A percentile compares a stretch with the other conserved stretches of the same genome.
These are phyloP conservation scores for Melanerpes aurifrons DNA, from an alignment of 2,113 vertebrate species.

Conservation along the genomic window DNA sequence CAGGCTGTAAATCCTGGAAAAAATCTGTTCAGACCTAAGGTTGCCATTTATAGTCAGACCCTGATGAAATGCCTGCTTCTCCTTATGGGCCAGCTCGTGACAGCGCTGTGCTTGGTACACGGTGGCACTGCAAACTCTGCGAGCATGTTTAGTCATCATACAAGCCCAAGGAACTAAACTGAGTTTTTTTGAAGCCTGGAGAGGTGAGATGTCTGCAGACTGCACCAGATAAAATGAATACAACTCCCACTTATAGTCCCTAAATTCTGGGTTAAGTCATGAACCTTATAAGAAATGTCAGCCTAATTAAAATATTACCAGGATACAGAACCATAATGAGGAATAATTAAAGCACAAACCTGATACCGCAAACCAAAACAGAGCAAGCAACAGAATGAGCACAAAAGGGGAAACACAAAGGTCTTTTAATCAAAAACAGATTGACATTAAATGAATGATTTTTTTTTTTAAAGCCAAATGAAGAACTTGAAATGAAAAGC, in stretches of 20 bases:
- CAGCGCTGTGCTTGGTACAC: fast-evolving
- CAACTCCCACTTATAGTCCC: not conserved
- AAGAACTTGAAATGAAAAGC: not conserved
- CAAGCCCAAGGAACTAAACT: fast-evolving
- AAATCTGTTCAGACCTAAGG: not conserved
- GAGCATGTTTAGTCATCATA: fast-evolving
- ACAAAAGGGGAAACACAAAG: not conserved
- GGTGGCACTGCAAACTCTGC: not conserved
- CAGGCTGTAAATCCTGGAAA: not conserved
- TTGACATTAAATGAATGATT: not conserved
- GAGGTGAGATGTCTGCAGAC: not conserved
- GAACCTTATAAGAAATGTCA: not conserved
- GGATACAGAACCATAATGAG: not conserved
- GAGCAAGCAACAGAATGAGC: not conserved
- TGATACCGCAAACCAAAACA: not conserved
- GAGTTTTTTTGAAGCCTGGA: not conserved
- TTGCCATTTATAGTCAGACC: not conserved
- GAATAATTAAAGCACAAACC: not conserved
- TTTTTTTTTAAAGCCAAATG: not conserved
- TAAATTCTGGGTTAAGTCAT: not conserved
- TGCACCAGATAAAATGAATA: not conserved
- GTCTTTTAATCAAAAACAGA: conserved; percentile 9
- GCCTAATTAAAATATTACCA: not conserved
- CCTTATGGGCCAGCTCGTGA: not conserved
- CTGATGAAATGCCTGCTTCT: not conserved